These are phyloP conservation scores for Puntigrus tetrazona DNA, from an alignment of 2,113 vertebrate genomes.

Conservation along the genomic window DNA sequence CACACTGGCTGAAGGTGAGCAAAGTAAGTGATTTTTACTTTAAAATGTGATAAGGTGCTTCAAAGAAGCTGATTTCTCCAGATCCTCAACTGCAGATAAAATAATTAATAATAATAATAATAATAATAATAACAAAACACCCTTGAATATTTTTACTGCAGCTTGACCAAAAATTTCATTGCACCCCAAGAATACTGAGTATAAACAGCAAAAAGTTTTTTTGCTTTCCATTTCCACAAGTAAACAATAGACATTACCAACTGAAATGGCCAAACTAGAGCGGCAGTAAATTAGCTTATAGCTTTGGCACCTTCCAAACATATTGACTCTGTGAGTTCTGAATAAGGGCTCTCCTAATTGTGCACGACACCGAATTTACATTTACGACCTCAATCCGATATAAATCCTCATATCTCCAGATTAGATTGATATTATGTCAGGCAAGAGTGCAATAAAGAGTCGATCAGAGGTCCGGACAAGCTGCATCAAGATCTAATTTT, in stretches of 20 bases:
- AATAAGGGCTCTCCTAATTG: conserved; percentile 48
- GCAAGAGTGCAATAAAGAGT: conserved; percentile 50
- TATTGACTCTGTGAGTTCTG: conserved; percentile 43
- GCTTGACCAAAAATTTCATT: conserved; percentile 26
- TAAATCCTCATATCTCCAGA: conserved; percentile 57
- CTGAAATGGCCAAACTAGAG: conserved; percentile 13
- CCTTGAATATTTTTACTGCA: not conserved
- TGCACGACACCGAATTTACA: conserved; percentile 48
- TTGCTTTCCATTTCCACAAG: conserved; percentile 23
- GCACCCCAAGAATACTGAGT: conserved; percentile 29
- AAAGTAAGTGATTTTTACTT: conserved; percentile 14
- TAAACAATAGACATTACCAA: conserved; percentile 31
- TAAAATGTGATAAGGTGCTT: conserved; percentile 31
- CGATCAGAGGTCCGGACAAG: conserved; percentile 57
- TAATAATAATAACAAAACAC: conserved; percentile 27
- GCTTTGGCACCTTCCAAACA: conserved; percentile 44
- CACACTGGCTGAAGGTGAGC: not conserved
- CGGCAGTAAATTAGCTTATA: conserved; percentile 37
- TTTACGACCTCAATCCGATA: conserved; percentile 47
- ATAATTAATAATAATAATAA: no score
- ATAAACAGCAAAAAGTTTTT: not conserved
- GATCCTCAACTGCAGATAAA: not conserved
- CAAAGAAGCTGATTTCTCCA: not conserved
- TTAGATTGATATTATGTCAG: conserved; percentile 62
- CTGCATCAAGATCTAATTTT: conserved; percentile 55